Conservation (phyloP, 2,113 vertebrate genomes). For the Aphyosemion australe region DNA sequence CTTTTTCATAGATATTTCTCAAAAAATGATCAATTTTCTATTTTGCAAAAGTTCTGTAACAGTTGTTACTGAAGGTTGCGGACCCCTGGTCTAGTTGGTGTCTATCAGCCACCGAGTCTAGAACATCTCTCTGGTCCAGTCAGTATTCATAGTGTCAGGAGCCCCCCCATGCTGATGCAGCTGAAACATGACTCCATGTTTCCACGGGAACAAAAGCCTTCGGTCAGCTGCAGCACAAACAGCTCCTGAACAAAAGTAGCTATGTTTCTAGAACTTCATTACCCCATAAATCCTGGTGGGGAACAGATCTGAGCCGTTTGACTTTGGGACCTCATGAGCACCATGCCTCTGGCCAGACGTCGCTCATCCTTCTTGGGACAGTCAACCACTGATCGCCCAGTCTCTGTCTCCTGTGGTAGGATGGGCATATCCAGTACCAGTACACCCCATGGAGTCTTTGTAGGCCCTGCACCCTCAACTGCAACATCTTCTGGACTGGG, state of each 20-base stretch:
- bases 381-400: slow-evolving; percentile 69
- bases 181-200: slow-evolving; percentile 14
- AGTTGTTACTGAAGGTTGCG: no score
- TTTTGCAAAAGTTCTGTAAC: no score
- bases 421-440: slow-evolving; percentile 5
- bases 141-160: no score
- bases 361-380: slow-evolving; percentile 86
- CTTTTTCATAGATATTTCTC: no score
- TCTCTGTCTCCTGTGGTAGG: slow-evolving; percentile 56
- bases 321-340: slow-evolving; percentile 15
- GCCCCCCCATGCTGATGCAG: slow-evolving; percentile 48
- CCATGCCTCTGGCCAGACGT: slow-evolving; percentile 87
- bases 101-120: no score
- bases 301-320: slow-evolving; percentile 66
- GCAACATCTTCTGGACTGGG: slow-evolving; percentile 79
- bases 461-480: slow-evolving; percentile 73
- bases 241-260: slow-evolving; percentile 65
- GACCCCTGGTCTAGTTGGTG: no score
- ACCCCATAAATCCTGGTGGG: slow-evolving; percentile 73
- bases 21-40: no score
- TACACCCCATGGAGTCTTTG: slow-evolving; percentile 80
- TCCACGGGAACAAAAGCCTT: slow-evolving; percentile 36
- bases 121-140: no score
- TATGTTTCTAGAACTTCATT: slow-evolving; percentile 81
- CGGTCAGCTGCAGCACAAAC: slow-evolving; percentile 33